Evolutionary conservation across 1,140 invertebrate species (phyloP), one percentile per base, ranked within the genome.

Genomic region (Lepidostoma basale): DNA sequence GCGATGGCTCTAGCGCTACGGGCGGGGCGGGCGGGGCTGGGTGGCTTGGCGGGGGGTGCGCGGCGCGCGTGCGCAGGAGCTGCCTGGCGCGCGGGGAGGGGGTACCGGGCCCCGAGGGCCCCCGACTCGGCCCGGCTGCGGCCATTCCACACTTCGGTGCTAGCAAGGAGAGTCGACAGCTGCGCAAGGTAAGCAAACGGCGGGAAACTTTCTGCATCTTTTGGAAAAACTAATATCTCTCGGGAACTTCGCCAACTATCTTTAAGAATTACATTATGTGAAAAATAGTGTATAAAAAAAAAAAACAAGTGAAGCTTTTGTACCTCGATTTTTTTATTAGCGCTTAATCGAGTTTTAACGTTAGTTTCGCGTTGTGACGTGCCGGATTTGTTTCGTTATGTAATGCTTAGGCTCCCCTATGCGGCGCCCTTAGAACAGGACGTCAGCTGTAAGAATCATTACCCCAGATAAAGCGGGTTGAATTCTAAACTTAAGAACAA

Each of bases 131-230:
- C 23, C n/a, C 25, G 16, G 47, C 28, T 47, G 30, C 30, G 44
- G 45, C 25, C 70, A 72, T 72, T 72, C 65, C 66, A 68, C 65
- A 65, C 70, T 65, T 60, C 60, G 66, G 52, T 64, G 60, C 49
- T 36, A 40, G 44, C 36, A 59, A 44, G 66, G 65, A 64, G 56
- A 49, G 70, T 68, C 42, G 70, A 36, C 20, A 67, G 60, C 65
- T 26, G 44, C 25, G 16, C 40, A 23, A 72, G 70, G 70, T 72
- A 72, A 72, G 56, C n/a, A 20, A 25, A 62, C 39, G 4, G 25
- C 14, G 63, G 33, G 45, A 45, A 56, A 54, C 52, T 47, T 49
- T 60, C 56, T 20, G 4, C 30, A 14, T 2, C n/a, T 10, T 56
- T 33, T 33, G 28, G 14, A 9, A 22, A 33, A 9, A 12, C 28